A percentile compares a stretch with the other conserved stretches of the same genome.
phyloP scores from a whole-genome alignment of 1,140 invertebrate species.

The Popillia japonica region DNA sequence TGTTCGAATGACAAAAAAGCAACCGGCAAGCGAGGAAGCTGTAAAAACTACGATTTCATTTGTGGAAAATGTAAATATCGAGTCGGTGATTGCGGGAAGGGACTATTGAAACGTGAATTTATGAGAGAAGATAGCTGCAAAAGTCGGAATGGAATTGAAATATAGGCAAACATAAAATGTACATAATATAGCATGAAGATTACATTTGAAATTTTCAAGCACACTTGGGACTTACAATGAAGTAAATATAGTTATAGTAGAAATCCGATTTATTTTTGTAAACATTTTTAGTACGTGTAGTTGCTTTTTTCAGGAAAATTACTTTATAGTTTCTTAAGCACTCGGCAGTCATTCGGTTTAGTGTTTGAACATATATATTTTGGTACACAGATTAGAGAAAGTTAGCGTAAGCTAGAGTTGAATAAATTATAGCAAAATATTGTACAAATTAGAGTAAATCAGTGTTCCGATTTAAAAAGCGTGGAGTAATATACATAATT shows the following conservation, averaged over 20 bases:
- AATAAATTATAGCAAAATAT: too few relatives aligned
- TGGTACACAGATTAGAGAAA: too few relatives aligned
- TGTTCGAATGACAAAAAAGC: not conserved
- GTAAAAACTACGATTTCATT: slow-evolving; percentile 13
- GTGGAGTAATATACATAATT: too few relatives aligned
- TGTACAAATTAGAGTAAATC: too few relatives aligned
- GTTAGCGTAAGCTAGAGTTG: too few relatives aligned
- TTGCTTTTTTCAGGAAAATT: not conserved
- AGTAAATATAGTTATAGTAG: not conserved
- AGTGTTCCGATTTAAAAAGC: too few relatives aligned
- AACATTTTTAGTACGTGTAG: not conserved
- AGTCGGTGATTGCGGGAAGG: not conserved
- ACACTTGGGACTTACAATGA: not conserved
- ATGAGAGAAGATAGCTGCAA: slow-evolving; percentile 5
- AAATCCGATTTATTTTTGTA: not conserved
- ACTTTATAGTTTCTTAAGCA: too few relatives aligned
- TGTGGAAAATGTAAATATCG: slow-evolving; percentile 18
- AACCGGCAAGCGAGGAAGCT: slow-evolving; percentile 12
- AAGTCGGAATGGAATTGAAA: not conserved
- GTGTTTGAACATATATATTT: too few relatives aligned
- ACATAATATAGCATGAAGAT: not conserved
- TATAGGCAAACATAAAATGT: slow-evolving; percentile 6
- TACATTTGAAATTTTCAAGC: not conserved
- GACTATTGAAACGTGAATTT: slow-evolving; percentile 11
- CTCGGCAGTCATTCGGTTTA: too few relatives aligned